phyloP scores from a whole-genome alignment of 2,888 invertebrate species.

The Agriopis leucophaearia region DNA sequence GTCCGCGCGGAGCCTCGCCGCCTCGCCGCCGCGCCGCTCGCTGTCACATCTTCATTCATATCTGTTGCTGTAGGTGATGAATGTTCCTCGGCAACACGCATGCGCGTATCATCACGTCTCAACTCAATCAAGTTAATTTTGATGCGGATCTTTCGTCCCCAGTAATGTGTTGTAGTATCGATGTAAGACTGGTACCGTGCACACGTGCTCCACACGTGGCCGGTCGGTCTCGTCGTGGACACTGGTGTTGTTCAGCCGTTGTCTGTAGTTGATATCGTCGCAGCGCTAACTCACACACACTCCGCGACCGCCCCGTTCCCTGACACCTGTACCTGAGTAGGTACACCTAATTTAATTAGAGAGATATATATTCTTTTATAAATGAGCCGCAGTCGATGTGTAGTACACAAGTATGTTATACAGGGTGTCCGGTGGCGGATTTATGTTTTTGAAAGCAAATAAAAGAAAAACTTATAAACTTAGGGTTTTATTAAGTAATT shows the following conservation, averaged over 20 bases:
- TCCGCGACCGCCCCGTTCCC: conserved; percentile 28
- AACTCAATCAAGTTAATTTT: not conserved
- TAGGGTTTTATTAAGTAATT: too few relatives aligned
- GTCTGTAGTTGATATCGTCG: not conserved
- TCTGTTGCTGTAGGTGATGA: conserved; percentile 45
- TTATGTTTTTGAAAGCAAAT: too few relatives aligned
- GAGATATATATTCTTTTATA: conserved; percentile 30
- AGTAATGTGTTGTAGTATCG: not conserved
- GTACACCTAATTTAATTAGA: conserved; percentile 44
- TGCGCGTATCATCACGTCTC: conserved; percentile 47
- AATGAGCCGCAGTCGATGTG: conserved; percentile 5
- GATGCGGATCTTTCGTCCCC: not conserved
- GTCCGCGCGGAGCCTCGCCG: too few relatives aligned
- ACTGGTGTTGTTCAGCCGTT: not conserved
- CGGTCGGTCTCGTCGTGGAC: not conserved
- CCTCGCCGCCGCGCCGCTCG: conserved; percentile 7
- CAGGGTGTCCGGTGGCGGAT: too few relatives aligned
- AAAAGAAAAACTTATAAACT: too few relatives aligned
- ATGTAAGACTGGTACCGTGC: not conserved
- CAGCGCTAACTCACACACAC: conserved; percentile 14
- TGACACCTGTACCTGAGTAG: conserved; percentile 20
- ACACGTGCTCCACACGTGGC: conserved; percentile 36
- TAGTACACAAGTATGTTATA: not conserved
- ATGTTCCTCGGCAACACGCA: conserved; percentile 55
- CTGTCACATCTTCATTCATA: conserved; percentile 42